These are phyloP conservation scores for Paraescarpia echinospica DNA, from an alignment of 1,140 invertebrate genomes.

Conservation along the genomic window DNA sequence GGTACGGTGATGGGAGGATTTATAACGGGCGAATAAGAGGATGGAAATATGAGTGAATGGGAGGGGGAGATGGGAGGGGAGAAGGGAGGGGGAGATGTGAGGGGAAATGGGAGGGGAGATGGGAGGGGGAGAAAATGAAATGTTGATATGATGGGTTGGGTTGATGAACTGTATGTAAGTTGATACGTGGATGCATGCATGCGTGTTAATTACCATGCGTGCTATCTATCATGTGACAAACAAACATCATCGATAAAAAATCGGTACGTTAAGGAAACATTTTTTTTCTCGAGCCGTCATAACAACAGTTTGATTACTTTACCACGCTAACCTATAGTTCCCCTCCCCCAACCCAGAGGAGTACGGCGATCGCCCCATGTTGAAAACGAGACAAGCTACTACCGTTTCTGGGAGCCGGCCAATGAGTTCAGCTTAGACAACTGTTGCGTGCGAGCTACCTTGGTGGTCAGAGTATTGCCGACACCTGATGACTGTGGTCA, in stretches of 20 bases:
- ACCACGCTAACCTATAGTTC: neutral
- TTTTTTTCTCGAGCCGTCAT: neutral
- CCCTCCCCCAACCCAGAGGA: too few species aligned
- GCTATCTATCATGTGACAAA: too few species aligned
- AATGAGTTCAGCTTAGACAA: neutral
- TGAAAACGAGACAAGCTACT: neutral
- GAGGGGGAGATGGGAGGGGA: too few species aligned
- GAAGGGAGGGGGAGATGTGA: too few species aligned
- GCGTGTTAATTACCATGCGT: too few species aligned
- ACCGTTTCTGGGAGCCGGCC: neutral
- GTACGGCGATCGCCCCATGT: neutral
- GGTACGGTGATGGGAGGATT: too few species aligned
- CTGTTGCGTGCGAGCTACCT: neutral
- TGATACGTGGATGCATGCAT: too few species aligned
- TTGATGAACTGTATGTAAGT: too few species aligned
- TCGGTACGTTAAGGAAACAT: neutral
- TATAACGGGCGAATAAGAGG: too few species aligned
- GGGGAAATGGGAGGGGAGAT: neutral
- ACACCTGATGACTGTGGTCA: neutral
- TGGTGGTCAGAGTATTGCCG: neutral
- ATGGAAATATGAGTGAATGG: too few species aligned
- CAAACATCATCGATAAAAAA: too few species aligned
- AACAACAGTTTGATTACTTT: neutral
- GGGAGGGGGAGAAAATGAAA: neutral
- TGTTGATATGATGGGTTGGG: neutral